Evolutionary conservation across 2,888 invertebrate species (phyloP).

Genomic region (Hirtodrosophila alboralis): DNA sequence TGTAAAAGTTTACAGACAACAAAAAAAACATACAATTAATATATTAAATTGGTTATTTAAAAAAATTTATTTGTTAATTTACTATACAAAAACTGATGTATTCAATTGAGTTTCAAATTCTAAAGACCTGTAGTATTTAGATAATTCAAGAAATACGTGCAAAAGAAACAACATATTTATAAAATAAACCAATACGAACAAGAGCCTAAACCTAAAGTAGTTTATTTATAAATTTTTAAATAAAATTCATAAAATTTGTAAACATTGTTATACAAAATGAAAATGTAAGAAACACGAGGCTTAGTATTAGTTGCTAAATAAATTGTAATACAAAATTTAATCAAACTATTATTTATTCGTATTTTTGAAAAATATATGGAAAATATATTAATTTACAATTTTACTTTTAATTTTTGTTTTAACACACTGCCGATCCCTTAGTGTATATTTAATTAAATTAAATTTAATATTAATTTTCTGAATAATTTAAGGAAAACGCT

Average conservation of each 20-base stretch:
- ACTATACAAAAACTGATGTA: background rate
- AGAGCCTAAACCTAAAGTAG: too few relatives aligned
- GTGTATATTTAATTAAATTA: too few relatives aligned
- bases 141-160: background rate
- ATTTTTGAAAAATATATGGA: too few relatives aligned
- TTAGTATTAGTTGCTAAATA: conserved; percentile 3
- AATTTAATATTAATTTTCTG: too few relatives aligned
- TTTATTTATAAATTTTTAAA: background rate
- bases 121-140: conserved; percentile 3
- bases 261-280: background rate
- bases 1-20: conserved; percentile 46
- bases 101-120: conserved; percentile 2
- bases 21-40: conserved; percentile 31
- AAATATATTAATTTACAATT: too few relatives aligned
- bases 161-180: conserved; percentile 17
- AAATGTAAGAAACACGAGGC: background rate
- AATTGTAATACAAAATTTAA: conserved; percentile 17
- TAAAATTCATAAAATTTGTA: background rate
- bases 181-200: conserved; percentile 5
- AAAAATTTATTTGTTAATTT: conserved; percentile 1
- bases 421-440: too few relatives aligned
- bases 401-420: too few relatives aligned
- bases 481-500: too few relatives aligned
- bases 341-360: too few relatives aligned
- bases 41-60: conserved; percentile 22